Evolutionary conservation across 2,113 vertebrate species (phyloP), one percentile per base, ranked within the genome.

Genomic region (Phalacrocorax pelagicus): DNA sequence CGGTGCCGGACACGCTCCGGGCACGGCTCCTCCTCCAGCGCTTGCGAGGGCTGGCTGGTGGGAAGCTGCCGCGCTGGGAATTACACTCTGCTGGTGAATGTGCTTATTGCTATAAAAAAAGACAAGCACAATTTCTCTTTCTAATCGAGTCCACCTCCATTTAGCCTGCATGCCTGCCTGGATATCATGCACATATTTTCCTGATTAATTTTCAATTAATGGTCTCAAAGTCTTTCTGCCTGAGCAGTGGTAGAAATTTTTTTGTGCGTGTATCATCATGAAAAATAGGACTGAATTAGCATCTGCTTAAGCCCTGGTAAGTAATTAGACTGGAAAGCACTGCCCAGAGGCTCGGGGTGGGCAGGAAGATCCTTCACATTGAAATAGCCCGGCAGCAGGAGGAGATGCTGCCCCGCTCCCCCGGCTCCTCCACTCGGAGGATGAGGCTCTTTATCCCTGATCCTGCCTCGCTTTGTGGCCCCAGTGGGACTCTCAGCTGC

Each of bases 151-250:
- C 65, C 96, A 92, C 92, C 93, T 94, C 96, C 84, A 55, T 90
- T 94, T 96, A 95, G 96, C 97, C 97, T 97, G 97, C 86, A 46
- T 15, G 57, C 89, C 78, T 20, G 96, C 95, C 90, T 67, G 82
- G 75, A 16, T 73, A 57, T 74, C 84, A 58, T 70, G 47, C 44
- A 47, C 77, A 13, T 88, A 95, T 91, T 9, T 67, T 96, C 92
- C 29, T 72, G 94, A 97, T 97, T 97, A 96, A 97, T 97, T 97
- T 97, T 97, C 97, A 97, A 93, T 97, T 97, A 97, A 96, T 92
- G 92, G 59, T 92, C 81, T 90, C 72, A 55, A 81, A 80, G 88
- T 49, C 49, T 96, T 79, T 92, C 90, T 83, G 78, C 73, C 63
- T 57, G 57, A 90, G 91, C 13, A 23, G 78, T 70, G 81, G 85